Base-by-base conservation (phyloP, 2,888 invertebrate genomes). In the Melanargia galathea region DNA sequence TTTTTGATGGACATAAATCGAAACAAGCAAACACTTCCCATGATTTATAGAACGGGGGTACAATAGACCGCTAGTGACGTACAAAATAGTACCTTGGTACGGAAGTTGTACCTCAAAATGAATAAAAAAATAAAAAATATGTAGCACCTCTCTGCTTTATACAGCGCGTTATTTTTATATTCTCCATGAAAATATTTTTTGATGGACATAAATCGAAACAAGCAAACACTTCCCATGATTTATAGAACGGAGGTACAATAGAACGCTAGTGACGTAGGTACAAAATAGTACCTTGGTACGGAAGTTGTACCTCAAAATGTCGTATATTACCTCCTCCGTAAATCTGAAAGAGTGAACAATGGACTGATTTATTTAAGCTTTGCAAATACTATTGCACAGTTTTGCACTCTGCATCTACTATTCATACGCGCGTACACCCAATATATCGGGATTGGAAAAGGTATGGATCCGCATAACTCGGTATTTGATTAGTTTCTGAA, bases 341-440 rank as follows among this genome's bases (percentile, higher is more conserved):
- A 59, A 65, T 51, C 45, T 58, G 49, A 64, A 66, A 63, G 58
- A 60, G 62, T 68, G 66, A 64, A 68, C 68, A 68, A 66, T 66
- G 60, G 64, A 75, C 74, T 75, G 76, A 78, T 78, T 77, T 75
- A 75, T 76, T 74, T 76, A 75, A 71, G 75, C 72, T 79, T 76
- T 75, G 73, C 71, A 76, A 77, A 74, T 70, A 75, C 71, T 72
- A 73, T 72, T 75, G 72, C 74, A 72, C 70, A 67, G 67, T 77
- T 74, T 75, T 54, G 70, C 71, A 68, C 74, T 70, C 71, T 71
- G 73, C 74, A 75, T 79, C 66, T 63, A 74, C 73, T 74, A 78
- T 78, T 80, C 73, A 79, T 76, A 72, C 66, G 60, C 65, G 69
- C 69, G 70, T 74, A 52, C 26, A 55, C 51, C 49, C 58, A 60